Evolutionary conservation across 2,113 vertebrate genomes (phyloP).

Genomic region (Prionailurus bengalensis): DNA sequence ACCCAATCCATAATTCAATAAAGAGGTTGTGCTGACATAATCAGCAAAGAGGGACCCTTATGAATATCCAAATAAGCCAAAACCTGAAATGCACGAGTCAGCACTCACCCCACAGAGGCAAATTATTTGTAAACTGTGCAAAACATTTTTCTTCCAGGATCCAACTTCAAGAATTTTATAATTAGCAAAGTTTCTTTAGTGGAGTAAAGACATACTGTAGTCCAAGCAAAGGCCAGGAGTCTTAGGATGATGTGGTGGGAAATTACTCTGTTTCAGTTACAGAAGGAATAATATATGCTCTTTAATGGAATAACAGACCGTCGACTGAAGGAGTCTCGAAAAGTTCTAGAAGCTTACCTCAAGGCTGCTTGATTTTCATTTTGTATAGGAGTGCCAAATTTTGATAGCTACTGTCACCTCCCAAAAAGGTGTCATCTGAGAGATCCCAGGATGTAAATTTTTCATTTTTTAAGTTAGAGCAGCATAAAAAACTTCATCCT

Average conservation of each 20-base stretch:
- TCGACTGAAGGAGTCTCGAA: background rate
- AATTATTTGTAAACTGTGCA: slow-evolving; percentile 62
- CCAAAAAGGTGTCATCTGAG: background rate
- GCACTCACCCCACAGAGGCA: slow-evolving; percentile 50
- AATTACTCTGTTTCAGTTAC: background rate
- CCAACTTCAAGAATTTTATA: slow-evolving; percentile 61
- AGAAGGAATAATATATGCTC: slow-evolving; percentile 34
- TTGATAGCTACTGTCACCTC: background rate
- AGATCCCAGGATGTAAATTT: background rate
- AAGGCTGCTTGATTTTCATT: background rate
- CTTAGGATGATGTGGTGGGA: background rate
- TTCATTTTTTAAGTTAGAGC: background rate
- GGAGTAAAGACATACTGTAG: background rate
- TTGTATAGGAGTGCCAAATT: background rate
- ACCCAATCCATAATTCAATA: slow-evolving; percentile 87
- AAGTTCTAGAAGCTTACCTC: slow-evolving; percentile 37
- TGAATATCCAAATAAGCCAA: slow-evolving; percentile 81
- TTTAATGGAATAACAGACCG: slow-evolving; percentile 54
- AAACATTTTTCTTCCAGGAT: slow-evolving; percentile 31
- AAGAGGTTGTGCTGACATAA: slow-evolving; percentile 86
- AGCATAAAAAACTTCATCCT: slow-evolving; percentile 7
- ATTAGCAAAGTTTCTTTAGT: slow-evolving; percentile 51
- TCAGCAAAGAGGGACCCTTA: slow-evolving; percentile 74
- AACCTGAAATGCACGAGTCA: slow-evolving; percentile 69
- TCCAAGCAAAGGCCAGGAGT: slow-evolving; percentile 8